These are phyloP conservation scores for Psix sp. DNA, from an alignment of 1,140 invertebrate species.

Conservation along the genomic window DNA sequence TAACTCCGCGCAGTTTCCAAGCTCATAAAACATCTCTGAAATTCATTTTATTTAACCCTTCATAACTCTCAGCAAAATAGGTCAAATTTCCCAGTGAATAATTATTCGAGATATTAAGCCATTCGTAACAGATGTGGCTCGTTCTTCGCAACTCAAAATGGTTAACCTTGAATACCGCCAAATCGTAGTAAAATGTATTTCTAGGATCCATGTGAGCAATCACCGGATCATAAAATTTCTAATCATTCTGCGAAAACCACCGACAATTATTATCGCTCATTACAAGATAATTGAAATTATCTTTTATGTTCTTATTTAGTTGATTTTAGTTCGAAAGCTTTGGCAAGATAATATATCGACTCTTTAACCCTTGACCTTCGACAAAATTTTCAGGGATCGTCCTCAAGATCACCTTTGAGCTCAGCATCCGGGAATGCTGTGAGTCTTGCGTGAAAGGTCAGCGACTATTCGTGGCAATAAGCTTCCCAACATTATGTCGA, in stretches of 20 bases:
- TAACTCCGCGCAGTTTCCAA: not conserved
- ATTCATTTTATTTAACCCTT: conserved; percentile 13
- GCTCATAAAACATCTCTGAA: conserved; percentile 1
- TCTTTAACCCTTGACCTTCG: conserved; percentile 51
- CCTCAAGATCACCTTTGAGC: conserved; percentile 41
- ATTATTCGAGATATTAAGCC: conserved; percentile 20
- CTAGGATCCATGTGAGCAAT: too few species aligned
- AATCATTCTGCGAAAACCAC: not conserved
- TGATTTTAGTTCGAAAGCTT: conserved; percentile 16
- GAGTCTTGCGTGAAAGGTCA: conserved; percentile 41
- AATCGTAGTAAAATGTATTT: too few species aligned
- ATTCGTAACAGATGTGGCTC: conserved; percentile 2
- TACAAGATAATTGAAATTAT: not conserved
- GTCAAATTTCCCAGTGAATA: conserved; percentile 18
- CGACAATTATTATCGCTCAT: not conserved
- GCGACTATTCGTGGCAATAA: conserved; percentile 36
- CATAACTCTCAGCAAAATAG: conserved; percentile 3
- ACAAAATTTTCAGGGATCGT: conserved; percentile 31
- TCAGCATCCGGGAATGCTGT: conserved; percentile 6
- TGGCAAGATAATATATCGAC: conserved; percentile 13
- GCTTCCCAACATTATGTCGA: conserved; percentile 16
- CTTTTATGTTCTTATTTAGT: not conserved
- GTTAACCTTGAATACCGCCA: conserved; percentile 2
- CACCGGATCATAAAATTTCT: too few species aligned
- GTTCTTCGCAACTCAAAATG: not conserved